Percentiles rank a stretch among this genome's conserved stretches.
These are phyloP conservation scores for Bombylius major DNA, from an alignment of 2,888 invertebrate species.

Conservation along the genomic window DNA sequence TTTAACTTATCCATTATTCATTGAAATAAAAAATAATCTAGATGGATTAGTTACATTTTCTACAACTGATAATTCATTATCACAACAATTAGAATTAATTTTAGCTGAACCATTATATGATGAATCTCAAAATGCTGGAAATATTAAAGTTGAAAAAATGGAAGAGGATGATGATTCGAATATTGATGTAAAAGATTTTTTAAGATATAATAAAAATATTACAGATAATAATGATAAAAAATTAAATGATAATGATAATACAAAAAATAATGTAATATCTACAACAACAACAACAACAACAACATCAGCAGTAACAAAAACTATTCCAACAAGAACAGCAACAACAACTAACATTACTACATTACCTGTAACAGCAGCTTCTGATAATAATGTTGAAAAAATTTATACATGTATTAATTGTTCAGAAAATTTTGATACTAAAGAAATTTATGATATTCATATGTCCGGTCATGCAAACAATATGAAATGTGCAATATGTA, in stretches of 20 bases:
- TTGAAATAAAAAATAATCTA: constrained; percentile 23
- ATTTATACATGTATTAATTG: constrained; percentile 31
- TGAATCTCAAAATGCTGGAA: constrained; percentile 8
- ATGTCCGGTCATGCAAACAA: constrained; percentile 35
- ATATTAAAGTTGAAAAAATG: neutral
- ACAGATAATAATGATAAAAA: neutral
- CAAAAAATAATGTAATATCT: neutral
- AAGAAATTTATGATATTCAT: constrained; percentile 34
- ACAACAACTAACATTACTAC: neutral
- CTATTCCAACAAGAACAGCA: neutral
- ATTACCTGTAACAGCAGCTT: neutral
- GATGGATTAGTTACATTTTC: constrained; percentile 34
- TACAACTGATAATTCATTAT: constrained; percentile 28
- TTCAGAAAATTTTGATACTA: constrained; percentile 33
- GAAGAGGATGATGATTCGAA: constrained; percentile 27
- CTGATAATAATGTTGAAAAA: neutral
- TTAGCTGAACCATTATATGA: constrained; percentile 28
- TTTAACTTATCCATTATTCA: constrained; percentile 15
- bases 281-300: no score
- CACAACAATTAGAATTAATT: constrained; percentile 38
- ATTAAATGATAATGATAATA: neutral
- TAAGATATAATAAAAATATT: neutral
- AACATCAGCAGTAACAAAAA: neutral
- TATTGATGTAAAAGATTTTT: constrained; percentile 27
- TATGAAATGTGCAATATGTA: constrained; percentile 37